A percentile compares a stretch with the other conserved stretches of the same genome.
Evolutionary conservation across 2,888 invertebrate genomes (phyloP).

Genomic region (Oligia strigilis): DNA sequence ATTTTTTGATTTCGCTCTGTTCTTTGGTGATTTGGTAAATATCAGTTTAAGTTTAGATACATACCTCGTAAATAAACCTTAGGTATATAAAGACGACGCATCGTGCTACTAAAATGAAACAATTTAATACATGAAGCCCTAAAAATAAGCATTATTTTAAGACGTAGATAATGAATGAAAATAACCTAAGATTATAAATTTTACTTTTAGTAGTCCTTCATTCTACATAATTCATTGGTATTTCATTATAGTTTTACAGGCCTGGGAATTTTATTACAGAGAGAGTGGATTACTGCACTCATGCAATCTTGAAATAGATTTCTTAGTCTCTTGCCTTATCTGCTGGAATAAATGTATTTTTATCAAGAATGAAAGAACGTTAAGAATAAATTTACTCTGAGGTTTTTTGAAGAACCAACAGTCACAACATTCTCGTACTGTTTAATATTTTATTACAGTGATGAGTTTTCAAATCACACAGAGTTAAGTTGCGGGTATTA

Average conservation of each 20-base stretch:
- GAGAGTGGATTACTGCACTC: background rate
- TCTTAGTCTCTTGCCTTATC: background rate
- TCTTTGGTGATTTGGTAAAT: background rate
- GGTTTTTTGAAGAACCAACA: background rate
- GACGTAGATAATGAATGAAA: too few relatives aligned
- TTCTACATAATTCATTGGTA: too few relatives aligned
- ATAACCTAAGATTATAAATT: too few relatives aligned
- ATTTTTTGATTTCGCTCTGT: too few relatives aligned
- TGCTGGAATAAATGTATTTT: background rate
- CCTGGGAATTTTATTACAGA: background rate
- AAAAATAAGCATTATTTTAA: background rate
- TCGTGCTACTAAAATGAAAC: background rate
- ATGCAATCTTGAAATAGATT: background rate
- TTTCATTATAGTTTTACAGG: background rate
- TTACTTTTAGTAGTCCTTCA: too few relatives aligned
- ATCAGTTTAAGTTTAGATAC: background rate
- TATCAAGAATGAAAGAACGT: background rate
- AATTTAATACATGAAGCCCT: background rate
- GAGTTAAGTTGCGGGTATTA: background rate
- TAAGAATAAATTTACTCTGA: background rate
- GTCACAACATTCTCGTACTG: background rate
- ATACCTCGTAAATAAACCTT: background rate
- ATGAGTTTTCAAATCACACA: background rate
- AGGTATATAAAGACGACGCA: background rate
- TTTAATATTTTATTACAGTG: background rate